These are phyloP conservation scores for Tachyglossus aculeatus DNA, from an alignment of 2,797 vertebrate genomes.

Conservation along the genomic window DNA sequence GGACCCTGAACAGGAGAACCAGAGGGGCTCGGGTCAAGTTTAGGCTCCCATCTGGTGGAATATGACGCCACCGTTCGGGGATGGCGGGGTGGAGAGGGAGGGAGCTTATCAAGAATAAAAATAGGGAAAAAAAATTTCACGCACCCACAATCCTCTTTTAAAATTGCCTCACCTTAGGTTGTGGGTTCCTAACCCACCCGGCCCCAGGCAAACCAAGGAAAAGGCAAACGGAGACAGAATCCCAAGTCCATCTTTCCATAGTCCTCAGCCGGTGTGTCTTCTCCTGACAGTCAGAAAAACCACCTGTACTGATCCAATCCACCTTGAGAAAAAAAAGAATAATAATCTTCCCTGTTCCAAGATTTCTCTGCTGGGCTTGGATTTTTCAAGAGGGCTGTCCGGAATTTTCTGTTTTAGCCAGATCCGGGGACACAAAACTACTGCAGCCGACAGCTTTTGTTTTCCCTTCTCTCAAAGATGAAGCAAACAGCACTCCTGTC, in stretches of 20 bases:
- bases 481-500: constrained; percentile 67
- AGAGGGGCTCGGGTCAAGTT: constrained; percentile 70
- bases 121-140: constrained; percentile 37
- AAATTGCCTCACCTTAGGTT: constrained; percentile 36
- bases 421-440: constrained; percentile 70
- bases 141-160: constrained; percentile 26
- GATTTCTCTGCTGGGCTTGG: constrained; percentile 66
- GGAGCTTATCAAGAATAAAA: constrained; percentile 30
- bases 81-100: constrained; percentile 21
- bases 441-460: constrained; percentile 82
- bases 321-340: constrained; percentile 51
- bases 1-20: too few species aligned
- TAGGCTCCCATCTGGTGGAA: constrained; percentile 63
- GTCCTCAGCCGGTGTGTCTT: constrained; percentile 72
- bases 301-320: constrained; percentile 81
- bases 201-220: constrained; percentile 37
- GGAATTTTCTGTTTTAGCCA: constrained; percentile 75
- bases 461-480: constrained; percentile 75
- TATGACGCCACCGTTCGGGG: constrained; percentile 34
- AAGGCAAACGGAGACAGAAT: neutral
- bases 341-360: constrained; percentile 45
- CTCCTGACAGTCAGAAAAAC: constrained; percentile 65
- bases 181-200: constrained; percentile 48
- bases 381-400: constrained; percentile 69
- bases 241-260: constrained; percentile 75